Evolutionary conservation across 2,113 vertebrate species (phyloP).

Genomic region (Malurus cyaneus): DNA sequence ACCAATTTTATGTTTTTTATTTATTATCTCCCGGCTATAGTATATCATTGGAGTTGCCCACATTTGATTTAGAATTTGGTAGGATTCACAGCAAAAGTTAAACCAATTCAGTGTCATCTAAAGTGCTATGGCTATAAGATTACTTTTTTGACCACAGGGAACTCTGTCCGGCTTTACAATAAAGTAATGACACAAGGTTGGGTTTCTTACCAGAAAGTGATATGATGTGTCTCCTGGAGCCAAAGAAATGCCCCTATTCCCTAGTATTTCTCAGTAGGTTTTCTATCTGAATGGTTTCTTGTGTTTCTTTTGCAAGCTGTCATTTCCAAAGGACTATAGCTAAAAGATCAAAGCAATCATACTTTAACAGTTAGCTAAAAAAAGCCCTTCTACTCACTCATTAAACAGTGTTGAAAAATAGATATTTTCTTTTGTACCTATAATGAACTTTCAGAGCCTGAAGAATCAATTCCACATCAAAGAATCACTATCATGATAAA

Average conservation of each 20-base stretch:
- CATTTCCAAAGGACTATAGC: not conserved
- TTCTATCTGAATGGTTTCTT: not conserved
- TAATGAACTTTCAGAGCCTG: constrained; percentile 2
- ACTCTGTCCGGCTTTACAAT: not conserved
- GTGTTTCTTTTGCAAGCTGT: not conserved
- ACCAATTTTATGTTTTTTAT: not conserved
- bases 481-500: constrained; percentile 8
- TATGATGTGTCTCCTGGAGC: not conserved
- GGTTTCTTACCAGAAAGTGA: not conserved
- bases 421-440: not conserved
- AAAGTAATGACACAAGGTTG: not conserved
- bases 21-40: not conserved
- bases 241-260: not conserved
- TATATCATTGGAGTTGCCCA: not conserved
- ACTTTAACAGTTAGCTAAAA: not conserved
- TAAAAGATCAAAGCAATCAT: constrained; percentile 3
- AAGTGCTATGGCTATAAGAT: not conserved
- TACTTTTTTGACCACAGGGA: not conserved
- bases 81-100: not conserved
- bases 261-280: not conserved
- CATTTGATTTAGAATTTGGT: not conserved
- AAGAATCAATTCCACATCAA: constrained; percentile 27
- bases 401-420: constrained; percentile 7
- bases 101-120: not conserved
- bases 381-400: not conserved